Evolutionary conservation across 2,888 invertebrate species (phyloP), one percentile per base, ranked within the genome.

Genomic region (Pinctada fucata): DNA sequence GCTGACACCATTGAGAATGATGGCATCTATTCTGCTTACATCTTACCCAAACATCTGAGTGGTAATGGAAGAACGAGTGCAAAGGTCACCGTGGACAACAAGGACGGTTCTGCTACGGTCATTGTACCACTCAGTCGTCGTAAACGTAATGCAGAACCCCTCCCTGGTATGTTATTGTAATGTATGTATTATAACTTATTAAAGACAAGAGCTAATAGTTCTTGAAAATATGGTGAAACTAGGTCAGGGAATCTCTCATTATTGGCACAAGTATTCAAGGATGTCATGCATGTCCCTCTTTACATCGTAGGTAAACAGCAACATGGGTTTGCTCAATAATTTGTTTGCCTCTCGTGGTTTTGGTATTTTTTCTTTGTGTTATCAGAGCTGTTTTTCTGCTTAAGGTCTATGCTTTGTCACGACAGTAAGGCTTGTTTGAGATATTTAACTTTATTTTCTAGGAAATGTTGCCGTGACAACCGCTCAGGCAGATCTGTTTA

Each of bases 31-130:
- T 77, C 85, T 8, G 82, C 82, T 2, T 79, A 72, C 78, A 79
- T 86, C 16, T 50, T 83, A 49, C 79, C 84, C 0, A 48, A 52
- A 6, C 81, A 84, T 67, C 64, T 86, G 13, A 77, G 70, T 65
- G 80, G 81, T n/a, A 68, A 81, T 58, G 84, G 84, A 2, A 77
- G 86, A 50, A 82, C 84, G 77, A 85, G 81, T 49, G 79, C 85
- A 72, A 86, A 86, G 75, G 80, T 86, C 58, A 76, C 73, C 67
- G 84, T 82, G 0, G 49, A 48, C 6, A 80, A 81, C n/a, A 50
- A 47, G 49, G 70, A 79, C 8, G 80, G 72, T 6, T 8, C 58
- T 16, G 78, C 82, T 13, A 52, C n/a, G 58, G 49, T 69, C 4
- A 31, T 63, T 8, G 58, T 75, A 0, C 69, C 75, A 0, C 10